Conservation (phyloP, 2,113 vertebrate species). For the Grallaria varia region DNA sequence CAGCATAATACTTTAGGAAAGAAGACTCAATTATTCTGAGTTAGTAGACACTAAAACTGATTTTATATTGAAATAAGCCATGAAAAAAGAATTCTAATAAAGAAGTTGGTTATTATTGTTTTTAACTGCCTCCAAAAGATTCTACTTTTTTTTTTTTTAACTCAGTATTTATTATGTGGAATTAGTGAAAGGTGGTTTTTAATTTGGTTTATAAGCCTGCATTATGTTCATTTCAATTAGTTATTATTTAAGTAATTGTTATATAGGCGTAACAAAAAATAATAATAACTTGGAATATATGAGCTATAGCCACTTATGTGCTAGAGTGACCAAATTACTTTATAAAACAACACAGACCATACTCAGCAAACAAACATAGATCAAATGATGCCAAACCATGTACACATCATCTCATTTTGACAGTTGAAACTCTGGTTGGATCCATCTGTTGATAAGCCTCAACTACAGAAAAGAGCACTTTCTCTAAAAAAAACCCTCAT, state of each 20-base stretch:
- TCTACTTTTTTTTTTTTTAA: background rate
- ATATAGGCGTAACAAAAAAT: background rate
- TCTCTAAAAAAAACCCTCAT: background rate
- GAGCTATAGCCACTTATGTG: background rate
- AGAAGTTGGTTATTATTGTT: fast-evolving
- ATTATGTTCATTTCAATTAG: background rate
- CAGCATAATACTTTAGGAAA: background rate
- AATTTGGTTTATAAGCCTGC: background rate
- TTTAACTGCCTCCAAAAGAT: background rate
- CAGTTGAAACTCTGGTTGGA: background rate
- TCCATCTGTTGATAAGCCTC: background rate
- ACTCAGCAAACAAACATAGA: background rate
- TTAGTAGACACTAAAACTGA: background rate
- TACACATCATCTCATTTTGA: background rate
- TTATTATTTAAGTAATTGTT: background rate
- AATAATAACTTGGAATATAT: background rate
- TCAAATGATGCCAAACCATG: background rate
- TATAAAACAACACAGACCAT: background rate
- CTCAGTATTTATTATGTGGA: background rate
- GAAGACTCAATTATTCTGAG: background rate
- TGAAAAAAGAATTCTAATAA: background rate
- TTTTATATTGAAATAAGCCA: background rate
- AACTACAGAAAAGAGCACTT: background rate
- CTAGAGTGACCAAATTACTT: background rate
- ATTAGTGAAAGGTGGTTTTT: background rate